A percentile compares a stretch with the other conserved stretches of the same genome.
Evolutionary conservation across 2,888 invertebrate genomes (phyloP).

Genomic region (Anagyrus pseudococci): DNA sequence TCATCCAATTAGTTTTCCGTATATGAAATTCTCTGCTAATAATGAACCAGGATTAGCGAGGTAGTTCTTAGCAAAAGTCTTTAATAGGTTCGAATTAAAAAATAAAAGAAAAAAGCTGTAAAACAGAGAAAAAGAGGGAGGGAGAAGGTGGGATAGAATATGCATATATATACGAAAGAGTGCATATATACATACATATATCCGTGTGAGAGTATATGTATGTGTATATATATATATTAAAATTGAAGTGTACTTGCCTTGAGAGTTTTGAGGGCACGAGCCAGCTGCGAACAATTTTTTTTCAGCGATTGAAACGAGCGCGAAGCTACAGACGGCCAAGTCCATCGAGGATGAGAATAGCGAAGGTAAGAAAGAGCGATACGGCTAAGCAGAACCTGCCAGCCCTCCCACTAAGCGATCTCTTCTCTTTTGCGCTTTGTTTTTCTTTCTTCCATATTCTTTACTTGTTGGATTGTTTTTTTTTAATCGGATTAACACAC

Average conservation of each 20-base stretch:
- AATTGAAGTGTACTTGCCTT: slow-evolving; percentile 3
- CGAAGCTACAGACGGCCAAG: slow-evolving; percentile 62
- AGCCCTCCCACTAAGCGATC: neutral
- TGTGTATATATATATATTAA: neutral
- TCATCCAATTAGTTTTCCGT: too few relatives aligned
- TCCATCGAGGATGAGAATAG: slow-evolving; percentile 61
- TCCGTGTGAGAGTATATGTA: too few relatives aligned
- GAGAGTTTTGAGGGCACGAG: slow-evolving; percentile 49
- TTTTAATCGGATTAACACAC: neutral
- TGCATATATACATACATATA: too few relatives aligned
- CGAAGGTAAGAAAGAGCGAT: slow-evolving; percentile 56
- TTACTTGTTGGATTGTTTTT: neutral
- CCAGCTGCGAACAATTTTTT: slow-evolving; percentile 59
- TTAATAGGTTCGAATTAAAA: too few relatives aligned
- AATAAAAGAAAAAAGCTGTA: neutral
- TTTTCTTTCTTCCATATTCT: neutral
- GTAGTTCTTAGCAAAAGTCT: neutral
- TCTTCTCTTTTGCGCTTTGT: neutral
- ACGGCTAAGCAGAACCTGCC: neutral
- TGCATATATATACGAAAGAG: too few relatives aligned
- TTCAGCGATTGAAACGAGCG: slow-evolving; percentile 61
- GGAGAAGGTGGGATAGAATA: too few relatives aligned
- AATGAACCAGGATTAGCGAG: too few relatives aligned
- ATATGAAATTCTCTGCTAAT: too few relatives aligned
- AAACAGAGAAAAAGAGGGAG: neutral